phyloP scores from a whole-genome alignment of 1,140 invertebrate genomes.

The Littorina saxatilis region DNA sequence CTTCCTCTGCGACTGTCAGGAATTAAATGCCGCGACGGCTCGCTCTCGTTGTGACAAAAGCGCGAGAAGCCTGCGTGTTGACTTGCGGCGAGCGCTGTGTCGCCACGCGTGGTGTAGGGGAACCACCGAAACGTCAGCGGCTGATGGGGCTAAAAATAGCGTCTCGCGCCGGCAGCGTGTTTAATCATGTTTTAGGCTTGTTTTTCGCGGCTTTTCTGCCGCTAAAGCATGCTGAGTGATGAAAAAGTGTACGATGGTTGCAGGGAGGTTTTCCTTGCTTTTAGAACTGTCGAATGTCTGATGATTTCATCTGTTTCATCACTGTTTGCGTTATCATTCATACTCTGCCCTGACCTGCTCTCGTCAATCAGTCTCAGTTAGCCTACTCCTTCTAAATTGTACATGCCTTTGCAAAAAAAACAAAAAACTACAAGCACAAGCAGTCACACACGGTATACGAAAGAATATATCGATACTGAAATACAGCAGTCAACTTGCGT shows the following conservation, averaged over 20 bases:
- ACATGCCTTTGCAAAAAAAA: too few relatives aligned
- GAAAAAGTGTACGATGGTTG: too few relatives aligned
- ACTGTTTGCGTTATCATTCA: neutral
- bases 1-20: neutral
- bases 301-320: neutral
- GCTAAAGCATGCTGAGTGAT: too few relatives aligned
- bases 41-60: neutral
- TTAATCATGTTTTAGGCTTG: neutral
- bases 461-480: too few relatives aligned
- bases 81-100: neutral
- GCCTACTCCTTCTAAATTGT: too few relatives aligned
- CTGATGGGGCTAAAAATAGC: conserved; percentile 10
- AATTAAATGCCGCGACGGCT: neutral
- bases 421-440: too few relatives aligned
- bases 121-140: conserved; percentile 33
- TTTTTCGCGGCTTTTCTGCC: neutral
- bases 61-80: too few relatives aligned
- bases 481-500: too few relatives aligned
- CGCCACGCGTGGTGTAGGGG: neutral
- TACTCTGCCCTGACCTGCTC: neutral
- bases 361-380: too few relatives aligned
- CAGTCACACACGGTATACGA: too few relatives aligned
- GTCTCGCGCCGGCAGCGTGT: neutral
- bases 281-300: too few relatives aligned
- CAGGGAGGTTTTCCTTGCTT: too few relatives aligned